phyloP scores from a whole-genome alignment of 37 sponge, comb jelly and placozoan species.

The Trichoplax adhaerens region DNA sequence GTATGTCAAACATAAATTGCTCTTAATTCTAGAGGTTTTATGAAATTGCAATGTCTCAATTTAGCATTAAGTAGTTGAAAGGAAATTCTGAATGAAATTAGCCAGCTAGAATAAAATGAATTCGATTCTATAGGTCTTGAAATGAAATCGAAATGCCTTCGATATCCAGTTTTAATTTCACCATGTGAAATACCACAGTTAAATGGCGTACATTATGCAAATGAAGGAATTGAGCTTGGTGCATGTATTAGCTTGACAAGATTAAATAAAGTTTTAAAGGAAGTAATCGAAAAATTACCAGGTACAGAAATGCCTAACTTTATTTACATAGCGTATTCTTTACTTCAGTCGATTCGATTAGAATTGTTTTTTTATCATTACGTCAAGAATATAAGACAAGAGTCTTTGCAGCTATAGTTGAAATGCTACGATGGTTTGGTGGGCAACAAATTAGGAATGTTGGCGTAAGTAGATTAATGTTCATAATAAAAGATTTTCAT shows the following conservation, averaged over 20 bases:
- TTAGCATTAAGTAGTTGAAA: neutral
- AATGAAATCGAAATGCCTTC: constrained; percentile 28
- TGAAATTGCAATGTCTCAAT: too few relatives aligned
- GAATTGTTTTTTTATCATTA: neutral
- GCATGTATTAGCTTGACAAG: constrained; percentile 43
- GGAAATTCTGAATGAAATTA: neutral
- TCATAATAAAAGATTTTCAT: neutral
- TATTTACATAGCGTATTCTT: neutral
- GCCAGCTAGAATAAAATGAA: neutral
- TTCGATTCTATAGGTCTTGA: constrained; percentile 45
- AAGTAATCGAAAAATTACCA: constrained; percentile 30
- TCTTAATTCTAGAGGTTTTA: too few relatives aligned
- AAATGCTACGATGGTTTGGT: constrained; percentile 78
- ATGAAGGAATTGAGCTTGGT: constrained; percentile 53
- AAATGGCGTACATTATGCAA: constrained; percentile 16
- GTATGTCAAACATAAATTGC: too few relatives aligned
- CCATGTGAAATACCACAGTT: constrained; percentile 32
- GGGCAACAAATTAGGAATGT: constrained; percentile 75
- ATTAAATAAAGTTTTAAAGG: constrained; percentile 15
- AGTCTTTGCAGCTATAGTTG: constrained; percentile 44
- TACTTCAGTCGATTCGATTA: neutral
- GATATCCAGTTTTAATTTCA: constrained; percentile 44
- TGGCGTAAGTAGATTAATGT: constrained; percentile 28
- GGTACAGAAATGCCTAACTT: neutral
- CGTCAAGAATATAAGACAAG: constrained; percentile 38